Evolutionary conservation across 2,888 invertebrate genomes (phyloP).

Genomic region (Sminthurinus aureus): DNA sequence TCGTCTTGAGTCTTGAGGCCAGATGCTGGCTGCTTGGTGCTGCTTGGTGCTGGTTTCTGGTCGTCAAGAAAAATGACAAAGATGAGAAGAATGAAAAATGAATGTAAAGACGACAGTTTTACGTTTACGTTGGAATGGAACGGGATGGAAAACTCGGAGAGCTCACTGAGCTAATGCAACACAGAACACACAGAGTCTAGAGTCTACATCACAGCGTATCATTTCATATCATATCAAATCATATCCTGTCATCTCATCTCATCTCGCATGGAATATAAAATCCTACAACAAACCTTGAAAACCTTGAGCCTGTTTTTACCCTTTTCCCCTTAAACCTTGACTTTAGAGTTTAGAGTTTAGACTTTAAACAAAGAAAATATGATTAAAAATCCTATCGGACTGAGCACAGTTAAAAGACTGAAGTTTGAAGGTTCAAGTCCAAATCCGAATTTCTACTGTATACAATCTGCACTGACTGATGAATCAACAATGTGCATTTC

Average conservation of each 20-base stretch:
- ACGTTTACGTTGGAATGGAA: background rate
- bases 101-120: background rate
- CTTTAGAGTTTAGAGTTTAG: too few relatives aligned
- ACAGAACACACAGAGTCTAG: background rate
- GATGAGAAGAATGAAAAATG: conserved; percentile 23
- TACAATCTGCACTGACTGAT: too few relatives aligned
- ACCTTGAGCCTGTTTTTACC: too few relatives aligned
- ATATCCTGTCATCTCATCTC: too few relatives aligned
- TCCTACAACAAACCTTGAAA: too few relatives aligned
- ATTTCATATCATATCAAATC: too few relatives aligned
- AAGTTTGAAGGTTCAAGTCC: background rate
- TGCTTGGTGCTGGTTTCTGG: too few relatives aligned
- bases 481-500: background rate
- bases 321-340: too few relatives aligned
- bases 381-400: conserved; percentile 13
- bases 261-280: too few relatives aligned
- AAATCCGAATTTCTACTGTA: too few relatives aligned
- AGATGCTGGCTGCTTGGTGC: too few relatives aligned
- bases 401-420: background rate
- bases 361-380: background rate
- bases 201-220: background rate
- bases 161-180: background rate
- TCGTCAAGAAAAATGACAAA: conserved; percentile 18
- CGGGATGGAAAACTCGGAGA: background rate
- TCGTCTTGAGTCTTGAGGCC: background rate